Evolutionary conservation across 2,797 vertebrate genomes (phyloP).

Genomic region (Alauda arvensis): DNA sequence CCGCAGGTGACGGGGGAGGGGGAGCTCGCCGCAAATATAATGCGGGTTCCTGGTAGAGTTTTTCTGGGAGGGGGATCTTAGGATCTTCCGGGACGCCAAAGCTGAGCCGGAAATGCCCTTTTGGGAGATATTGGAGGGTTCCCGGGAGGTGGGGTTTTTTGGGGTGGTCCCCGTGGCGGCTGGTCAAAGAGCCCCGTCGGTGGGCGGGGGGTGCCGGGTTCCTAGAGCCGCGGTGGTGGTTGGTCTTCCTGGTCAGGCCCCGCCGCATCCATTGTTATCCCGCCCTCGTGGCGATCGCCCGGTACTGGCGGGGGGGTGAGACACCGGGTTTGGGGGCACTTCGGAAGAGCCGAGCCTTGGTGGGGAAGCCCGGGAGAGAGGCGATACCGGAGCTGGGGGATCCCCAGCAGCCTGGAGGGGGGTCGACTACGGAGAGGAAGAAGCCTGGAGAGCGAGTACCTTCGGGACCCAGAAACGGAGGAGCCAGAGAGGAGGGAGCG

Average conservation of each 20-base stretch:
- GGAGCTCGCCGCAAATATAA: not conserved
- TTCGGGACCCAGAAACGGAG: not conserved
- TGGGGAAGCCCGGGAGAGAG: no score
- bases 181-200: not conserved
- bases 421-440: not conserved
- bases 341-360: not conserved
- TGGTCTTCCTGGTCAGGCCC: not conserved
- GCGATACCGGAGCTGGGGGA: not conserved
- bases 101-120: not conserved
- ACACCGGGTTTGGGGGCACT: not conserved
- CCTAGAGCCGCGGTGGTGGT: not conserved
- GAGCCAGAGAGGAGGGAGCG: not conserved
- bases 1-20: not conserved
- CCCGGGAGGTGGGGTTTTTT: accelerated
- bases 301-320: not conserved
- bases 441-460: not conserved
- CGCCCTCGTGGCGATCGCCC: not conserved
- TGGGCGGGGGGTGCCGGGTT: not conserved
- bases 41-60: not conserved
- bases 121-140: not conserved
- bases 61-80: not conserved
- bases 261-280: not conserved
- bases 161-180: not conserved
- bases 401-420: not conserved
- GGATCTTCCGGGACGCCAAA: not conserved